Percentiles rank a stretch among this genome's conserved stretches.
phyloP scores from a whole-genome alignment of 1,140 invertebrate species.

The Diabrotica undecimpunctata region DNA sequence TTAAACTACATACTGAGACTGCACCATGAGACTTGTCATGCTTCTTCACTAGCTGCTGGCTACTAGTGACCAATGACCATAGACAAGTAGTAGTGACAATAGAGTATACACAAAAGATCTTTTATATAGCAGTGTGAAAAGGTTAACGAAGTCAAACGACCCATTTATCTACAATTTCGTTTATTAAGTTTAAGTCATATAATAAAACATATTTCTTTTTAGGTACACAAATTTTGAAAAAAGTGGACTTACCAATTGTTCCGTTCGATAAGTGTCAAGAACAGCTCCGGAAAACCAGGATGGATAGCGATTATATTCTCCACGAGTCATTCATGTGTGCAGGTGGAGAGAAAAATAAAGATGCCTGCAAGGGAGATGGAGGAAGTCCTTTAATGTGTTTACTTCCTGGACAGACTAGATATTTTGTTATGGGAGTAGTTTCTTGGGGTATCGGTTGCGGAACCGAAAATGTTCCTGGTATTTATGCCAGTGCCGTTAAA shows the following conservation, averaged over 20 bases:
- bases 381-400: conserved; percentile 28
- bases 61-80: no score
- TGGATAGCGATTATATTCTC: conserved; percentile 49
- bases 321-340: conserved; percentile 54
- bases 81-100: no score
- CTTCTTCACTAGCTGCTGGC: no score
- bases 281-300: conserved; percentile 44
- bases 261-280: conserved; percentile 43
- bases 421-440: conserved; percentile 53
- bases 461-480: conserved; percentile 56
- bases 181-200: no score
- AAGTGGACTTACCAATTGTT: conserved; percentile 46
- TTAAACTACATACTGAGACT: no score
- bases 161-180: no score
- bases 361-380: conserved; percentile 58
- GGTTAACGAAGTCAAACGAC: no score
- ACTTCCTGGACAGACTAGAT: background rate
- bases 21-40: no score
- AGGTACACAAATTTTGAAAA: conserved; percentile 10
- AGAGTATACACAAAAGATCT: no score
- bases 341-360: conserved; percentile 53
- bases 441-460: conserved; percentile 69
- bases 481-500: conserved; percentile 61
- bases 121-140: no score
- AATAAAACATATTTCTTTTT: background rate